Conservation (phyloP, 2,797 vertebrate species). For the Anguilla anguilla region DNA sequence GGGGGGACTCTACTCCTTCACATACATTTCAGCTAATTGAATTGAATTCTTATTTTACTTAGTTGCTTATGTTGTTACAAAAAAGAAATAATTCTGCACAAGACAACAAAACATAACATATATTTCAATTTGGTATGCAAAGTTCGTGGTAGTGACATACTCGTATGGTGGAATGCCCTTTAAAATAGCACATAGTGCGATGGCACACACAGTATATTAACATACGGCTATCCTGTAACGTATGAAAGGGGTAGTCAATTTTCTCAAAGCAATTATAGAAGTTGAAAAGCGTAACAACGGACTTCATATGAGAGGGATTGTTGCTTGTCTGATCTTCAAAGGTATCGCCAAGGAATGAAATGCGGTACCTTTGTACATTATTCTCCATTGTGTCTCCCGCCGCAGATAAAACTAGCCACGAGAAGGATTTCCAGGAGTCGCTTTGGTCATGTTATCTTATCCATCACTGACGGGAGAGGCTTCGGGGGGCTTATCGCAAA, state of each 20-base stretch:
- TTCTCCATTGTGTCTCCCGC: background rate
- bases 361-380: background rate
- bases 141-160: background rate
- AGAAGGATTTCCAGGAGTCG: background rate
- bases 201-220: background rate
- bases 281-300: background rate
- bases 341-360: background rate
- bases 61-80: too few relatives aligned
- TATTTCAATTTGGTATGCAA: background rate
- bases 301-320: background rate
- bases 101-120: background rate
- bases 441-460: background rate
- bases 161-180: background rate
- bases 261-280: background rate
- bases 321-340: background rate
- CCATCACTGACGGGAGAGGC: background rate
- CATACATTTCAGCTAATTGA: too few relatives aligned
- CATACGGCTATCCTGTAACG: background rate
- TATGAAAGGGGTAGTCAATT: background rate
- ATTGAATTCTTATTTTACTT: too few relatives aligned
- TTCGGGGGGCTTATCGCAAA: background rate
- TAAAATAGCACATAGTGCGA: background rate
- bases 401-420: background rate
- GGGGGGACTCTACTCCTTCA: too few relatives aligned
- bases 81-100: too few relatives aligned